These are phyloP conservation scores for Cochlearius cochlearius DNA, from an alignment of 2,113 vertebrate species.

Conservation along the genomic window DNA sequence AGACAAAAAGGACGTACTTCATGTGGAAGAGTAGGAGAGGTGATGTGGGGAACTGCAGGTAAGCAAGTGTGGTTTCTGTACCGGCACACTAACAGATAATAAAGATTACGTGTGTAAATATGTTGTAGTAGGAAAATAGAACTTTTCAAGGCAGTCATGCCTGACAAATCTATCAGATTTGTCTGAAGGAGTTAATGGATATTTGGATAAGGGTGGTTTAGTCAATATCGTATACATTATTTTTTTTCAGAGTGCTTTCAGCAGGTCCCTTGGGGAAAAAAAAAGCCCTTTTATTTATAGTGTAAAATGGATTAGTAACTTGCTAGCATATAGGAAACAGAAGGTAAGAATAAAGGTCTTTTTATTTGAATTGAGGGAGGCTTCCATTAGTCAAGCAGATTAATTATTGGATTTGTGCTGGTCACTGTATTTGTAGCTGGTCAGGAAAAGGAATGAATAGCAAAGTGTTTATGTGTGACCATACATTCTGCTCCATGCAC, in stretches of 20 bases:
- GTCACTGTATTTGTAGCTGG: background rate
- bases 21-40: background rate
- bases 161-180: background rate
- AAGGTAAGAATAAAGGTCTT: background rate
- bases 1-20: fast-evolving
- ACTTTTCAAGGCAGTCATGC: background rate
- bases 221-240: background rate
- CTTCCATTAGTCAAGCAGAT: background rate
- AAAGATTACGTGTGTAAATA: fast-evolving
- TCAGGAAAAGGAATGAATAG: background rate
- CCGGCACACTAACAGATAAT: background rate
- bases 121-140: background rate
- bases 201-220: background rate
- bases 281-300: background rate
- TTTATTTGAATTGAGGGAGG: background rate
- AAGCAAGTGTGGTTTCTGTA: background rate
- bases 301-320: background rate
- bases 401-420: background rate
- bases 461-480: background rate
- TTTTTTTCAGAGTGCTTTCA: background rate
- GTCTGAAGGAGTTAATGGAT: background rate
- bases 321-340: background rate
- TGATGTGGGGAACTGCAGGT: background rate
- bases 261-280: no score
- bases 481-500: background rate